Evolutionary conservation across 2,888 invertebrate genomes (phyloP), one percentile per base, ranked within the genome.

Genomic region (Auanema freiburgensis): DNA sequence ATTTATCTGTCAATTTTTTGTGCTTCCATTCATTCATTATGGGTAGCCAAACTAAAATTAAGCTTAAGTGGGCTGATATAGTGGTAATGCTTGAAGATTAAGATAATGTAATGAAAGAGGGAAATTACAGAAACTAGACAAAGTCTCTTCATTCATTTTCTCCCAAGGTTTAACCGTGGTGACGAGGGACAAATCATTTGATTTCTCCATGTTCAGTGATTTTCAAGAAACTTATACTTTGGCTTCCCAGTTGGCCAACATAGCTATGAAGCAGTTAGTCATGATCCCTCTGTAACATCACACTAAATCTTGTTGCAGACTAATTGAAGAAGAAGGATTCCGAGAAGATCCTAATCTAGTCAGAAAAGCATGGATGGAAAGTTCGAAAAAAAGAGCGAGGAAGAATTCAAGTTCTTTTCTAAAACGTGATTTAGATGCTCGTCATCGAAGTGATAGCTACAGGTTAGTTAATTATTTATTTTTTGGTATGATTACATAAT

Each of bases 11-110:
- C 42, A 93, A 94, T 84, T 92, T 93, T 85, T 88, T 96, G 84
- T 94, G 94, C 84, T 98, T 97, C 86, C 91, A 96, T 85, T 92
- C 96, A 0, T 93, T 92, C 83, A 90, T 97, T 82, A 88, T 97
- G 85, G 93, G 95, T 10, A 90, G 89, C 65, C 93, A 95, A 84
- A 92, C 92, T 4, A 91, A 91, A 80, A 88, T 94, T 54, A 90
- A 91, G 73, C 89, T 96, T 62, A 88, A 92, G 78, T 95, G 93
- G 93, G 90, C 91, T 2, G 93, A 94, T 83, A 90, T 94, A 58
- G 90, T 90, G 1, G 83, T 83, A 50, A 44, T 65, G 25, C 10
- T 16, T 46, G 4, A 16, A 46, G 46, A 3, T 6, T 10, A 41
- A 11, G 4, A 18, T 41, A 18, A 23, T 56, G 21, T 4, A 23